Conservation (phyloP, 2,113 vertebrate species). For the Otocyon megalotis region DNA sequence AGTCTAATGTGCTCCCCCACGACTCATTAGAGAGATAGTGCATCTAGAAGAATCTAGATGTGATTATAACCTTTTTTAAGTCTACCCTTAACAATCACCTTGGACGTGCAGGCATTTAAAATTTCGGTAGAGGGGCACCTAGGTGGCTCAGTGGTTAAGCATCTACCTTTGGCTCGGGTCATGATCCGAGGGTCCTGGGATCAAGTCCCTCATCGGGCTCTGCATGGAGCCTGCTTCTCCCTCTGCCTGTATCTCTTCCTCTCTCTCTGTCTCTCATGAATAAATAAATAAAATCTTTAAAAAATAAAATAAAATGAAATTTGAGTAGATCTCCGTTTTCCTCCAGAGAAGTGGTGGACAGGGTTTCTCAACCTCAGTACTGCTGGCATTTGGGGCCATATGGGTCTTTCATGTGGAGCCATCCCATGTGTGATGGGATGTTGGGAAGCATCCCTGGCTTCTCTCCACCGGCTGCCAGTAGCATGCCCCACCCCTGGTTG, state of each 20-base stretch:
- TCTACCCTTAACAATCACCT: neutral
- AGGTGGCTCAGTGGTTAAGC: too few species aligned
- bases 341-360: rapidly evolving
- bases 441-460: too few species aligned
- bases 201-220: too few species aligned
- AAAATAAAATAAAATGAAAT: too few species aligned
- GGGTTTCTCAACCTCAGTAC: rapidly evolving
- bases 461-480: neutral
- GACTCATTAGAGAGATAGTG: neutral
- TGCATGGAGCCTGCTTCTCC: too few species aligned
- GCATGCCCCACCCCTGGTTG: neutral
- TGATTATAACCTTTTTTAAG: neutral
- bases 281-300: too few species aligned
- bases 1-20: neutral
- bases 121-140: too few species aligned
- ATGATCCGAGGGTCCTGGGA: too few species aligned
- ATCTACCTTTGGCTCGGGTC: too few species aligned
- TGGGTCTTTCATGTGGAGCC: neutral
- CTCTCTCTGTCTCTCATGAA: too few species aligned
- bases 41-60: neutral
- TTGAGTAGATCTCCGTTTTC: neutral
- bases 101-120: too few species aligned
- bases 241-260: too few species aligned
- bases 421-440: neutral
- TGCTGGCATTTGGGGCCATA: neutral